Base-by-base conservation (phyloP, 2,888 invertebrate species). In the Lamellibrachia columna region DNA sequence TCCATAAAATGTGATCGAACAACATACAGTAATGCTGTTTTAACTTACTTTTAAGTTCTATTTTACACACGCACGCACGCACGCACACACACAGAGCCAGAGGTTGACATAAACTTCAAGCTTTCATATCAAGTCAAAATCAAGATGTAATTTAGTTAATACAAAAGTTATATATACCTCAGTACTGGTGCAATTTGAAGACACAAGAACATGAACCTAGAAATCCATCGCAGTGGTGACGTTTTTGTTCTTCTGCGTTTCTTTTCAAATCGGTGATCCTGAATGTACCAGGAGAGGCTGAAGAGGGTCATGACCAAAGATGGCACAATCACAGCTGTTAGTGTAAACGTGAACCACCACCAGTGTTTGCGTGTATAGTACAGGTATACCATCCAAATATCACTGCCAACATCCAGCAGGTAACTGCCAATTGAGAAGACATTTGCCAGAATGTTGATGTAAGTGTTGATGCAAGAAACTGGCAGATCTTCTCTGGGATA, bases 281-380 rank as follows among this genome's bases (percentile, higher is more conserved):
- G 55, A 3, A 93, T 90, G 11, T 95, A 94, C n/a, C 92, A 92
- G 9, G 92, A 90, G 58, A 94, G 92, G 92, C 96, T 96, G 94
- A 96, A 95, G 22, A 95, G 93, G 93, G 95, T 95, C 95, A 96
- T 95, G 11, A 94, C 90, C 28, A 96, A 28, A 0, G 95, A 94
- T 28, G 96, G 95, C n/a, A 95, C 92, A 28, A 94, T 93, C 55
- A 95, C 94, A 94, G 96, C 96, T 6, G 93, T 93, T 90, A 95
- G 55, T 7, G 95, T 95, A 93, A 96, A 91, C 11, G 95, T 94
- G 90, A 95, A 95, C 95, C 95, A 96, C 93, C 95, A 92, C 91
- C 93, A 92, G 91, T 95, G 93, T 9, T 95, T 95, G 52, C 93
- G 90, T 9, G 93, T 52, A 91, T 94, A 95, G 93, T 95, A 95